These are phyloP conservation scores for Caenorhabditis drosophilae DNA, from an alignment of 2,888 invertebrate genomes.

Conservation along the genomic window DNA sequence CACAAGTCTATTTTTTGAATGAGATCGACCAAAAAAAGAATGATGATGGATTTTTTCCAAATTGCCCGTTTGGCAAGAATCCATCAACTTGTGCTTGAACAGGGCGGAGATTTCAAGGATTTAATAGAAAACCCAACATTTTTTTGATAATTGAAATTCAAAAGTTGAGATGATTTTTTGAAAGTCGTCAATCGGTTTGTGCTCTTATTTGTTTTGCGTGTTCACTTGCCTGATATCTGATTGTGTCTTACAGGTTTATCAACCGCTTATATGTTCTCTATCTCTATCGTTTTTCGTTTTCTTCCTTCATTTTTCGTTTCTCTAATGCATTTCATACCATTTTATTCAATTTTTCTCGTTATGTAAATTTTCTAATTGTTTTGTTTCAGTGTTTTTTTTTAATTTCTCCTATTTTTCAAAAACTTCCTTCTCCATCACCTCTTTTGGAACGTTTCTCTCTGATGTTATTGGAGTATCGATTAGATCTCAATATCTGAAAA, in stretches of 20 bases:
- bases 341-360: neutral
- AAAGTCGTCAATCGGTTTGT: neutral
- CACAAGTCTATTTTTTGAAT: too few relatives aligned
- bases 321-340: neutral
- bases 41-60: too few relatives aligned
- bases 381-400: neutral
- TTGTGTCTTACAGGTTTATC: neutral
- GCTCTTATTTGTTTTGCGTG: conserved; percentile 3
- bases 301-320: neutral
- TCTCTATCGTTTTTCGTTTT: neutral
- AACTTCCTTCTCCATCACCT: neutral
- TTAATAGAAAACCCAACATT: neutral
- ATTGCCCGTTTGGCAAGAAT: neutral
- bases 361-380: neutral
- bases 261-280: conserved; percentile 1
- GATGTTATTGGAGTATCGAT: conserved; percentile 7
- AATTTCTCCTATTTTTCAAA: neutral
- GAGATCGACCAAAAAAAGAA: too few relatives aligned
- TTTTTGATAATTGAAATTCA: too few relatives aligned
- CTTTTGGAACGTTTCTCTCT: conserved; percentile 2
- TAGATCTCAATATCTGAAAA: conserved; percentile 5
- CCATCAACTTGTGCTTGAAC: neutral
- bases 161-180: too few relatives aligned
- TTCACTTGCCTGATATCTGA: conserved; percentile 3
- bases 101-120: neutral